phyloP scores from a whole-genome alignment of 2,797 vertebrate genomes.

The Protosalanx chinensis region DNA sequence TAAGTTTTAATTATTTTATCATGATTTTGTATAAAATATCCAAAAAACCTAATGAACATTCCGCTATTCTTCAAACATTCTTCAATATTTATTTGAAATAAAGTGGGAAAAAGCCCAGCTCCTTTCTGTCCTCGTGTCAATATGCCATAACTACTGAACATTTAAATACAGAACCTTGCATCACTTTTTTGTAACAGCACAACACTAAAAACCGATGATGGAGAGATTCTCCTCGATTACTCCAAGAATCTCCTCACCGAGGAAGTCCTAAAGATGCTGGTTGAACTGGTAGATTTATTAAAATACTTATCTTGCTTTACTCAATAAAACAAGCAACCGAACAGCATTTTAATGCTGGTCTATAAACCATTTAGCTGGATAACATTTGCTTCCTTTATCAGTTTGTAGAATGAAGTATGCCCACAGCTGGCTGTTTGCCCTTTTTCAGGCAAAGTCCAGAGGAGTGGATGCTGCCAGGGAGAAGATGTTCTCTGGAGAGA shows the following conservation, averaged over 20 bases:
- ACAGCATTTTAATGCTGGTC: no score
- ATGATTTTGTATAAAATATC: no score
- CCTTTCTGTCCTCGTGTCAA: background rate
- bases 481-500: constrained; percentile 89
- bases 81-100: background rate
- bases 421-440: background rate
- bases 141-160: background rate
- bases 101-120: background rate
- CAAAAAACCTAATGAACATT: no score
- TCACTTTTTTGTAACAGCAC: constrained; percentile 63
- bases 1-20: background rate
- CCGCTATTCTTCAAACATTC: no score
- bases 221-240: constrained; percentile 86
- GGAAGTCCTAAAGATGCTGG: constrained; percentile 81
- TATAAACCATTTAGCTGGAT: background rate
- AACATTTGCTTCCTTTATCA: background rate
- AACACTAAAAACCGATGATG: constrained; percentile 77
- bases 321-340: no score
- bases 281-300: constrained; percentile 73
- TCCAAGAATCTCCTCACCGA: constrained; percentile 90
- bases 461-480: constrained; percentile 85
- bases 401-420: background rate
- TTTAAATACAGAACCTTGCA: background rate
- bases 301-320: background rate
- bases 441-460: constrained; percentile 82